These are phyloP conservation scores for Netelia melanura DNA, from an alignment of 2,888 invertebrate genomes.

Conservation along the genomic window DNA sequence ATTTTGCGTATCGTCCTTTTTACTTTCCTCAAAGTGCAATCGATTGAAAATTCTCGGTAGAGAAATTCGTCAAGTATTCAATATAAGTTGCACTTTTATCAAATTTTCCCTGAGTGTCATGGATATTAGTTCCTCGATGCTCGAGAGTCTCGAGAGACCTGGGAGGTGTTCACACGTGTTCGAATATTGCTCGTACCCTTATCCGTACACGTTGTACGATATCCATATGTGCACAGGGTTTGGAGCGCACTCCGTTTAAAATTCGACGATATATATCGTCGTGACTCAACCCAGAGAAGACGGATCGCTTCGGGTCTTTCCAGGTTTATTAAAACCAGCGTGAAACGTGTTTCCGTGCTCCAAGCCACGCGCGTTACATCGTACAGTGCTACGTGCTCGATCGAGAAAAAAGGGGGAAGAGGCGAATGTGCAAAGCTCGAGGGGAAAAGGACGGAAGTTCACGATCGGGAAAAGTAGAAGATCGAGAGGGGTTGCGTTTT, in stretches of 20 bases:
- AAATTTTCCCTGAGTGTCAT: constrained; percentile 55
- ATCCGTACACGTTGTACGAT: neutral
- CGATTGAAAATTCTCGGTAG: constrained; percentile 24
- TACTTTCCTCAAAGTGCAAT: neutral
- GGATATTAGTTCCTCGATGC: constrained; percentile 50
- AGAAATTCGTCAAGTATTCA: constrained; percentile 13
- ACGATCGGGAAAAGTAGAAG: constrained; percentile 19
- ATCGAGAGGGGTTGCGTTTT: constrained; percentile 6
- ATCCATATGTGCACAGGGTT: constrained; percentile 4
- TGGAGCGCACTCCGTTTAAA: constrained; percentile 39
- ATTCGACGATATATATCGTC: constrained; percentile 67
- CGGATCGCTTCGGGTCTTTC: constrained; percentile 72
- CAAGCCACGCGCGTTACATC: constrained; percentile 27
- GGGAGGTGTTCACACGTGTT: constrained; percentile 53
- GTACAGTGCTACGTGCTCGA: constrained; percentile 4
- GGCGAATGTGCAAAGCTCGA: constrained; percentile 1
- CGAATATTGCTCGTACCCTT: constrained; percentile 49
- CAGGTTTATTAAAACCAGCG: constrained; percentile 77
- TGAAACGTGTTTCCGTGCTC: constrained; percentile 61
- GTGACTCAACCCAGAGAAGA: constrained; percentile 70
- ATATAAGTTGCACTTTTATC: constrained; percentile 24
- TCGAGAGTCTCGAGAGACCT: constrained; percentile 57
- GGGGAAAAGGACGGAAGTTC: neutral
- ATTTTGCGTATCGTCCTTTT: neutral
- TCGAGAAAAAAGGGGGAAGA: constrained; percentile 16